These are phyloP conservation scores for Leucoma salicis DNA, from an alignment of 2,888 invertebrate genomes.

Conservation along the genomic window DNA sequence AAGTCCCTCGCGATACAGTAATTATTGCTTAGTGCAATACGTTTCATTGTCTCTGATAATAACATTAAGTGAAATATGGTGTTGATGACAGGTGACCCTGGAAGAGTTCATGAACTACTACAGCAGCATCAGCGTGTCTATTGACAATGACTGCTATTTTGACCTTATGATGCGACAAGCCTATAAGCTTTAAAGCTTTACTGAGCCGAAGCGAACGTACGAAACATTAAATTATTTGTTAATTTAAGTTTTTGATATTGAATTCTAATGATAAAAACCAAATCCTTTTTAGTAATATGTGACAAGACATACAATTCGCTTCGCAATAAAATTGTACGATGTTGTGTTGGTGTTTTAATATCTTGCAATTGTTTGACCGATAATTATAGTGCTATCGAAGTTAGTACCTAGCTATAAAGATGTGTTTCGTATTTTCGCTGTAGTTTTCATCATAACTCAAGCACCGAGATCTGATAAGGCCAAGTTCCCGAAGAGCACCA, in stretches of 20 bases:
- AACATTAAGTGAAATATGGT: too few species aligned
- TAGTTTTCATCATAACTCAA: slow-evolving; percentile 9
- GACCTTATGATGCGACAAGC: slow-evolving; percentile 97
- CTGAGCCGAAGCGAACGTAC: background rate
- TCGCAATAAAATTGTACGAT: too few species aligned
- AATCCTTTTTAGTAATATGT: too few species aligned
- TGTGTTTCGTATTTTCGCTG: slow-evolving; percentile 14
- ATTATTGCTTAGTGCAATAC: too few species aligned
- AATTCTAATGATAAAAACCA: too few species aligned
- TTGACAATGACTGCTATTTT: slow-evolving; percentile 96
- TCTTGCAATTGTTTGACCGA: too few species aligned
- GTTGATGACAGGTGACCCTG: slow-evolving; percentile 89
- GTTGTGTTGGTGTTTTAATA: too few species aligned
- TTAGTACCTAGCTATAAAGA: too few species aligned
- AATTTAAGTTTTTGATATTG: background rate
- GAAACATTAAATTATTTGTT: background rate
- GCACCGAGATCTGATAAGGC: slow-evolving; percentile 10
- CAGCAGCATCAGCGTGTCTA: slow-evolving; percentile 95
- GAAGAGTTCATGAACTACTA: slow-evolving; percentile 98
- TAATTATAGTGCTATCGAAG: too few species aligned
- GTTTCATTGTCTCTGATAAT: too few species aligned
- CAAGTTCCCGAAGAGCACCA: slow-evolving; percentile 18
- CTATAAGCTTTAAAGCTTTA: slow-evolving; percentile 89
- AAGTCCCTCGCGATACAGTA: too few species aligned
- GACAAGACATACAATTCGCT: too few species aligned